Percentiles rank a stretch among this genome's conserved stretches.
Conservation (phyloP, 2,113 vertebrate genomes). For the Hemichromis elongatus region DNA sequence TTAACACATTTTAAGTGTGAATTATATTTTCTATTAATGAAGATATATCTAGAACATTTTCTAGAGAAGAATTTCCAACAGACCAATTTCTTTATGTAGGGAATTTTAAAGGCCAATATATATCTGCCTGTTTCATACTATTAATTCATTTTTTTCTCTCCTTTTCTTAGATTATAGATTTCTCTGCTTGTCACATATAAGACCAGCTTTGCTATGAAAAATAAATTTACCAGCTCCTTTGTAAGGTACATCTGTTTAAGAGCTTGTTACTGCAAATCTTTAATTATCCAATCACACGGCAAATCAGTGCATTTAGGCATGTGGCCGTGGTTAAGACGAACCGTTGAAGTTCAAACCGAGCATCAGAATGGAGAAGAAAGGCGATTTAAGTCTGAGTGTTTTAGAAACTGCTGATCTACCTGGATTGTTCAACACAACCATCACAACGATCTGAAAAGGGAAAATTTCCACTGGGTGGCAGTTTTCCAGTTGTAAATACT, state of each 20-base stretch:
- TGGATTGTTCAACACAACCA: not conserved
- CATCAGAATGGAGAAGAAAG: not conserved
- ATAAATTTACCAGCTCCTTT: not conserved
- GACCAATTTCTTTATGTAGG: not conserved
- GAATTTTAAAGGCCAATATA: not conserved
- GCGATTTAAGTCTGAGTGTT: not conserved
- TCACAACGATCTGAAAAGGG: not conserved
- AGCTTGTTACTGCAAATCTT: not conserved
- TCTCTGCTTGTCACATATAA: not conserved
- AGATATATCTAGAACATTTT: not conserved
- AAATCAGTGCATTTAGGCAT: not conserved
- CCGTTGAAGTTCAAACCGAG: not conserved
- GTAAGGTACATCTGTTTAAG: not conserved
- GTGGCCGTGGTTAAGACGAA: not conserved
- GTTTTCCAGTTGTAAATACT: not conserved
- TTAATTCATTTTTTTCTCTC: not conserved
- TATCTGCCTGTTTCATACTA: not conserved
- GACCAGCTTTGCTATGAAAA: not conserved
- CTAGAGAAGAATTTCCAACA: not conserved
- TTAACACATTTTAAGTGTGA: not conserved
- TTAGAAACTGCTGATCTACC: not conserved
- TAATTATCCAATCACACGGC: not conserved
- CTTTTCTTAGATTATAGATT: not conserved
- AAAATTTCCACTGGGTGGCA: not conserved
- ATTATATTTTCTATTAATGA: not conserved